A percentile compares a stretch with the other conserved stretches of the same genome.
phyloP scores from a whole-genome alignment of 1,140 invertebrate genomes.

The Trichonephila clavata region DNA sequence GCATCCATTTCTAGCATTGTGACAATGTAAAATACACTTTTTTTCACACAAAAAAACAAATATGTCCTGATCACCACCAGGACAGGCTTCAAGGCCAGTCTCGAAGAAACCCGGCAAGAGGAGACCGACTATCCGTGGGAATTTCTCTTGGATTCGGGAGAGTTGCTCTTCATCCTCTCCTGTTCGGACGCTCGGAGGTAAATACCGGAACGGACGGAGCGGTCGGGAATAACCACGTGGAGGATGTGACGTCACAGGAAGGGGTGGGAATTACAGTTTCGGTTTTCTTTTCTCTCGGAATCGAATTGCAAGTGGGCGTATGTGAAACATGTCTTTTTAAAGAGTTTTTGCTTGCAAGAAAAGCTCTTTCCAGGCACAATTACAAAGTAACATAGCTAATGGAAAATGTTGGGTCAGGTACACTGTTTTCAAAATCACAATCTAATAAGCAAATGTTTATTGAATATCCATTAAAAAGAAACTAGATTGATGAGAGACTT shows the following conservation, averaged over 20 bases:
- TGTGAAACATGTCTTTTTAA: not conserved
- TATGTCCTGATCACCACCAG: not conserved
- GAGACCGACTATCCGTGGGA: not conserved
- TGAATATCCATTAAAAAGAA: too few relatives aligned
- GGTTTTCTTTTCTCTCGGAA: not conserved
- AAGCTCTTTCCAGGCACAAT: too few relatives aligned
- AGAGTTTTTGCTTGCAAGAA: not conserved
- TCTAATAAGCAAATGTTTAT: too few relatives aligned
- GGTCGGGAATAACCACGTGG: conserved; percentile 16
- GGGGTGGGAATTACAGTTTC: not conserved
- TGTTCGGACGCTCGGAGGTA: conserved; percentile 33
- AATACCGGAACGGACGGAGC: conserved; percentile 56
- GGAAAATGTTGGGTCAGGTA: too few relatives aligned
- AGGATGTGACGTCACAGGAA: conserved; percentile 37
- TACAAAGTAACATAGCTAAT: too few relatives aligned
- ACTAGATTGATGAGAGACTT: too few relatives aligned
- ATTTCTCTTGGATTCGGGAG: conserved; percentile 27
- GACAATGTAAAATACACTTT: not conserved
- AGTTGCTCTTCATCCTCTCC: conserved; percentile 17
- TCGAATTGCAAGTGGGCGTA: not conserved
- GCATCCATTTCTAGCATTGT: conserved; percentile 43
- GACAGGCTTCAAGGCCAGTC: not conserved
- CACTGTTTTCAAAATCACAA: too few relatives aligned
- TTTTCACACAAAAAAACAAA: not conserved
- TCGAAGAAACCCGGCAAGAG: not conserved